Percentiles rank a stretch among this genome's conserved stretches.
Evolutionary conservation across 2,113 vertebrate species (phyloP).

Genomic region (Cyprinodon brontotheroides): DNA sequence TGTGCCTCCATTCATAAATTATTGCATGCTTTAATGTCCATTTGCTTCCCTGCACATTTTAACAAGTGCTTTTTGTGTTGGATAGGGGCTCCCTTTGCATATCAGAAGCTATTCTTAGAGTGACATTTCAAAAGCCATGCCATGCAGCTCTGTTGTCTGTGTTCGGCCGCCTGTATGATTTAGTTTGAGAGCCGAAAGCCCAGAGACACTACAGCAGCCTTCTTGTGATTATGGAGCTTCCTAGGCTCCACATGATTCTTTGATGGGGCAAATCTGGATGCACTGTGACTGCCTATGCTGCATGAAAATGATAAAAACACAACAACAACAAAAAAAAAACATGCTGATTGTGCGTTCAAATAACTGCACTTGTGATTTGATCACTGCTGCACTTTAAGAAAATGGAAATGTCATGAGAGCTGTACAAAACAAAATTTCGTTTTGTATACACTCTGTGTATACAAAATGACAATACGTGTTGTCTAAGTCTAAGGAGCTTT

Average conservation of each 20-base stretch:
- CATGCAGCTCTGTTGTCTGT: slow-evolving; percentile 65
- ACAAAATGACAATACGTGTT: too few species aligned
- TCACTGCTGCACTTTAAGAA: too few species aligned
- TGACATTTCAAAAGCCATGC: slow-evolving; percentile 73
- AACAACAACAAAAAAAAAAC: slow-evolving; percentile 28
- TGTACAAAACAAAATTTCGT: too few species aligned
- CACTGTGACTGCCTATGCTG: slow-evolving; percentile 20
- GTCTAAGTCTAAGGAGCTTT: slow-evolving; percentile 1
- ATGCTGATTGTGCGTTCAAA: background rate
- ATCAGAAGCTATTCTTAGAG: slow-evolving; percentile 71
- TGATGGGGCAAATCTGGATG: slow-evolving; percentile 68
- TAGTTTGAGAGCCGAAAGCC: slow-evolving; percentile 66
- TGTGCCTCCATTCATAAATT: slow-evolving; percentile 36
- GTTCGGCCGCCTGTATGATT: slow-evolving; percentile 73
- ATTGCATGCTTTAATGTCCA: slow-evolving; percentile 54
- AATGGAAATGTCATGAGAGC: too few species aligned
- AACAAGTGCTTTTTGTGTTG: slow-evolving; percentile 15
- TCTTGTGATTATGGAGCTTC: slow-evolving; percentile 52
- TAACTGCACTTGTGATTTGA: slow-evolving; percentile 2
- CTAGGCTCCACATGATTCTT: slow-evolving; percentile 64
- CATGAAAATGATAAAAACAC: slow-evolving; percentile 37
- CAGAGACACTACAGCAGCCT: slow-evolving; percentile 66
- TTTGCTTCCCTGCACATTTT: slow-evolving; percentile 60
- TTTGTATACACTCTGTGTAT: too few species aligned
- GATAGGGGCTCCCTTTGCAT: slow-evolving; percentile 29